These are phyloP conservation scores for Muscina levida DNA, from an alignment of 2,888 invertebrate species.

Conservation along the genomic window DNA sequence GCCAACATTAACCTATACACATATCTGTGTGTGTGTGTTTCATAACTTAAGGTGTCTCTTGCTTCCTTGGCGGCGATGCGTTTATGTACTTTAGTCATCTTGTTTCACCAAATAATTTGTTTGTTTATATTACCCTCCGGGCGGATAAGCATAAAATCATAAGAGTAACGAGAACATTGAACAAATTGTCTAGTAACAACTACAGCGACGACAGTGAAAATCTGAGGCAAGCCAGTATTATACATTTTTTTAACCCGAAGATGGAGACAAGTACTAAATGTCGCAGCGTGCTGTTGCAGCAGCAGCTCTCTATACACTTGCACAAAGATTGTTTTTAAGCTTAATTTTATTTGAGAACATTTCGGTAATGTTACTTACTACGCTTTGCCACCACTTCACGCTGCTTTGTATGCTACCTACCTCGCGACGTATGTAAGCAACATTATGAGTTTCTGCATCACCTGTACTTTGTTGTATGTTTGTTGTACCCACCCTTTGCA, in stretches of 20 bases:
- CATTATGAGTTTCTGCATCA: too few species aligned
- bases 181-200: constrained; percentile 51
- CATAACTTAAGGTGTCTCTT: not conserved
- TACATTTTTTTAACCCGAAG: too few species aligned
- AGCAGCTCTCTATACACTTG: too few species aligned
- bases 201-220: not conserved
- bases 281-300: too few species aligned
- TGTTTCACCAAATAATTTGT: constrained; percentile 66
- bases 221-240: too few species aligned
- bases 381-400: too few species aligned
- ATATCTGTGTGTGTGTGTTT: too few species aligned
- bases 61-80: not conserved
- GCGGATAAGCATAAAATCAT: constrained; percentile 64
- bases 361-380: not conserved
- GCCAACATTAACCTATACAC: not conserved
- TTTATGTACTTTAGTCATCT: constrained; percentile 22
- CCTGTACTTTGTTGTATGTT: not conserved
- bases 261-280: too few species aligned
- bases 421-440: too few species aligned
- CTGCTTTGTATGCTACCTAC: too few species aligned
- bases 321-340: constrained; percentile 3
- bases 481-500: not conserved
- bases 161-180: constrained; percentile 27
- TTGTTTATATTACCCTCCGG: constrained; percentile 65
- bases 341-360: constrained; percentile 36